Evolutionary conservation across 2,797 vertebrate species (phyloP), one percentile per base, ranked within the genome.

Genomic region (Gymnodraco acuticeps): DNA sequence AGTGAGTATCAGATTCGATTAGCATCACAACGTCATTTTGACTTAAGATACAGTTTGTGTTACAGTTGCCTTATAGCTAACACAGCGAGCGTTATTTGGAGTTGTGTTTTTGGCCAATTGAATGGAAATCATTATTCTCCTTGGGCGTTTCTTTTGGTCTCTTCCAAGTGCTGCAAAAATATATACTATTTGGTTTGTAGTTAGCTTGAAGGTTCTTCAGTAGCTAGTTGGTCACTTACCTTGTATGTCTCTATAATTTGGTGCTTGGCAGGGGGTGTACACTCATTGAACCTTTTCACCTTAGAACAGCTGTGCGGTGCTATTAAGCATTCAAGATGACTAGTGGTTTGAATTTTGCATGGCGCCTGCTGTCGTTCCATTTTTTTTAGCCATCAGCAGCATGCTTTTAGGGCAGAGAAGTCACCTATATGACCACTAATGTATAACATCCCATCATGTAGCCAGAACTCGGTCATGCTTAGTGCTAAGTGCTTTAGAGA

Each of bases 11-110:
- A 9, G 33, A 38, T 38, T 38, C 33, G 2, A 38, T 38, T 38
- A 70, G 33, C 14, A 50, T 43, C 33, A 14, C 45, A 58, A 33
- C 64, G 75, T n/a, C 27, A 23, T 20, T 19, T 51, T 38, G 7
- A 55, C 45, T 15, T 56, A 10, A 69, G 14, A 15, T 16, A 12
- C 45, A 10, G 47, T 15, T 55, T 55, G 46, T 43, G 20, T 42
- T 20, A 20, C 42, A 13, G 10, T 50, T 55, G 19, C 19, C 27
- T 43, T 16, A 61, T 51, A 19, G 12, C 42, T 42, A 31, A 11
- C 15, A 0, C 0, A 2, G 42, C 12, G 16, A n/a, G 46, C 1
- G 33, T 48, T 55, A 48, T 61, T 45, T 62, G 0, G 12, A 17
- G 17, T 4, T 1, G 0, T 50, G 6, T 60, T 41, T 16, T 38